These are phyloP conservation scores for Antrozous pallidus DNA, from an alignment of 2,797 vertebrate genomes.

Conservation along the genomic window DNA sequence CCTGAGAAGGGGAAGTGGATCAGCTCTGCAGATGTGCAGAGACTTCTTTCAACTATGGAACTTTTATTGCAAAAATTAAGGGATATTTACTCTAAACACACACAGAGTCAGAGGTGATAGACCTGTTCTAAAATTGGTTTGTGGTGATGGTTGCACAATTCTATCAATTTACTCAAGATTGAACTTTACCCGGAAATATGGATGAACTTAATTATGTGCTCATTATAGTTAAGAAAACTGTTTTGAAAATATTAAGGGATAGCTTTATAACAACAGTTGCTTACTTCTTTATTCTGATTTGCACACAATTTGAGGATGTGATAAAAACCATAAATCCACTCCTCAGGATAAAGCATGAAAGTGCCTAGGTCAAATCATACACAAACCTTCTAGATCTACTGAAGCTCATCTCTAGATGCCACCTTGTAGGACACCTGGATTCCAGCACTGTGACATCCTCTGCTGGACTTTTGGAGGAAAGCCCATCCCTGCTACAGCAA, in stretches of 20 bases:
- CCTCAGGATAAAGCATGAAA: not conserved
- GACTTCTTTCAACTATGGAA: conserved; percentile 2
- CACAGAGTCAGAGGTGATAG: not conserved
- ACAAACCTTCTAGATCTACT: not conserved
- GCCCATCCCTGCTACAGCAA: not conserved
- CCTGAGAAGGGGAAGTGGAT: not conserved
- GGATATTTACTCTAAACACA: not conserved
- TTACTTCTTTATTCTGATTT: conserved; percentile 15
- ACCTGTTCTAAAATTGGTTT: conserved; percentile 30
- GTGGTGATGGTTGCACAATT: not conserved
- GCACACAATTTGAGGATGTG: not conserved
- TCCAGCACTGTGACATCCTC: not conserved
- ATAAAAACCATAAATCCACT: not conserved
- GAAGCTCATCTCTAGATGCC: not conserved
- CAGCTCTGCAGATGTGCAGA: not conserved
- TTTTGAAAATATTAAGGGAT: not conserved
- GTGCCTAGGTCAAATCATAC: not conserved
- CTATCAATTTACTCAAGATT: conserved; percentile 5
- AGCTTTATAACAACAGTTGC: not conserved
- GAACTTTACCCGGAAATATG: not conserved
- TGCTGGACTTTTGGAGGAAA: not conserved
- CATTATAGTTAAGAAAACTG: not conserved
- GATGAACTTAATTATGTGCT: not conserved
- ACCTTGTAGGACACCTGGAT: not conserved
- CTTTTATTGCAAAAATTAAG: not conserved